Evolutionary conservation across 2,797 vertebrate genomes (phyloP).

Genomic region (Orestias chungarensis): DNA sequence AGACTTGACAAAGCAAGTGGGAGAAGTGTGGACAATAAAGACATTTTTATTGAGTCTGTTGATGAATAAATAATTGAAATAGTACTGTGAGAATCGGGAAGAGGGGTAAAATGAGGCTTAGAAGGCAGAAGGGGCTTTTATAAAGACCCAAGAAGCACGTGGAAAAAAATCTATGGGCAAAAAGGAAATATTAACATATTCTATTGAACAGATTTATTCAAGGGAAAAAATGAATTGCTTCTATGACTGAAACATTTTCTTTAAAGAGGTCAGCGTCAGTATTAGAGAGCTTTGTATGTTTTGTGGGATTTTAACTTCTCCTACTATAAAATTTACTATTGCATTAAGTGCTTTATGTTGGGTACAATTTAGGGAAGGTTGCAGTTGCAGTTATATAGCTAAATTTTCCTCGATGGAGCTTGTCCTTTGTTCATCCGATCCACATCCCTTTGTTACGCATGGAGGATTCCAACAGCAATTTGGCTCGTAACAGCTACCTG

Average conservation of each 20-base stretch:
- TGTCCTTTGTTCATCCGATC: background rate
- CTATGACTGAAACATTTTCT: background rate
- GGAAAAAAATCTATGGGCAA: background rate
- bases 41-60: constrained; percentile 63
- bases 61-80: constrained; percentile 72
- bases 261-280: background rate
- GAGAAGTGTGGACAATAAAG: constrained; percentile 63
- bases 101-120: constrained; percentile 28
- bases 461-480: background rate
- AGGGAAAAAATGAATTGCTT: background rate
- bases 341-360: background rate
- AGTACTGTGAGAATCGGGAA: constrained; percentile 39
- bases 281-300: background rate
- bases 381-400: too few species aligned
- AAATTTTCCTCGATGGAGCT: background rate
- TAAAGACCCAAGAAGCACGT: background rate
- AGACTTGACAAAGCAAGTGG: constrained; percentile 27
- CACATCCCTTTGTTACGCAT: background rate
- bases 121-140: constrained; percentile 21
- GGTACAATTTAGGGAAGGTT: background rate
- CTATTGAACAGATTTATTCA: constrained; percentile 3
- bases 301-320: background rate
- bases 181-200: constrained; percentile 9
- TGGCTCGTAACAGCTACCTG: background rate
- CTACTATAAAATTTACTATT: background rate